phyloP scores from a whole-genome alignment of 2,888 invertebrate species.

The Nemotelus nigrinus region DNA sequence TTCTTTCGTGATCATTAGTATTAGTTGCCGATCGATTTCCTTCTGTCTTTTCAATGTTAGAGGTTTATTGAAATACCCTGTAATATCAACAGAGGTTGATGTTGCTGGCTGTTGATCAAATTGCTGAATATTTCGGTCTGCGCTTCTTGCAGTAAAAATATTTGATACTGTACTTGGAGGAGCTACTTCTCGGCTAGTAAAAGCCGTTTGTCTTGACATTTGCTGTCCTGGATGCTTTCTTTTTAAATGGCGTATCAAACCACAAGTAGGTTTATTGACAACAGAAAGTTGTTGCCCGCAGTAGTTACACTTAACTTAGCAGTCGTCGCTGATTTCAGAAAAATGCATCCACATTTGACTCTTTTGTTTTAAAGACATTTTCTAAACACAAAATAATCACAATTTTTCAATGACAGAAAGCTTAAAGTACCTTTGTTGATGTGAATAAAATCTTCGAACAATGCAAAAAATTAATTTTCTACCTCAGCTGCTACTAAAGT shows the following conservation, averaged over 20 bases:
- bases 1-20: constrained; percentile 36
- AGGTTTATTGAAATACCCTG: constrained; percentile 7
- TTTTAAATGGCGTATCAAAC: constrained; percentile 14
- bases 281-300: constrained; percentile 6
- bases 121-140: neutral
- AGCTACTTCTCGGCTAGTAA: neutral
- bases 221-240: constrained; percentile 12
- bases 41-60: neutral
- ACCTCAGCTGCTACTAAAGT: too few species aligned
- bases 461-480: too few species aligned
- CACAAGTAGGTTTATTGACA: neutral
- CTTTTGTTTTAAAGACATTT: constrained; percentile 4
- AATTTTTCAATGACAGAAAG: neutral
- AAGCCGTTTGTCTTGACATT: constrained; percentile 3
- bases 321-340: neutral
- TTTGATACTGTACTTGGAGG: neutral
- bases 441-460: too few species aligned
- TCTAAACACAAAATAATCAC: neutral
- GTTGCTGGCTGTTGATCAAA: neutral
- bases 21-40: constrained; percentile 31
- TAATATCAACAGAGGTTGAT: constrained; percentile 10
- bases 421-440: neutral
- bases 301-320: neutral
- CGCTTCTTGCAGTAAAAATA: too few species aligned
- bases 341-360: constrained; percentile 15